Evolutionary conservation across 1,140 invertebrate species (phyloP), one percentile per base, ranked within the genome.

Genomic region (Brachionus rotundiformis): DNA sequence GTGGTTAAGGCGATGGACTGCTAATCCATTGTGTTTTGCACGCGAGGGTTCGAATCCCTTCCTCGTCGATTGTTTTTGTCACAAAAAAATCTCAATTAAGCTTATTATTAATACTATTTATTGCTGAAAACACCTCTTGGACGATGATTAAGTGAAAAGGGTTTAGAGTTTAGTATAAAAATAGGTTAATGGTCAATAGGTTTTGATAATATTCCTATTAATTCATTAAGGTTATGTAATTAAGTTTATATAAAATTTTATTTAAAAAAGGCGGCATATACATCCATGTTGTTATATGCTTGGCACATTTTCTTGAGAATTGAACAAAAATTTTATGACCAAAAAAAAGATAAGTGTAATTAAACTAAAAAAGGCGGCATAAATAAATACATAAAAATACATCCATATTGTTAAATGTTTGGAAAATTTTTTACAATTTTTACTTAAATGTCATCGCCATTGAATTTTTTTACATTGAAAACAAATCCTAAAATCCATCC

Each of bases 401-500:
- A n/a, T n/a, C n/a, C n/a, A n/a, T n/a, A n/a, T n/a, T n/a, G n/a
- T n/a, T n/a, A n/a, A 10, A 39, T 39, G 36, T 11, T 39, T 39
- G 36, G 13, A 10, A 39, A 27, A 23, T 63, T 63, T 63, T 29
- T 25, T 27, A 54, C 13, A 19, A 19, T 10, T n/a, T n/a, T 16
- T 23, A 68, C 33, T 33, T 44, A 73, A 44, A 73, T 73, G 25
- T 73, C 68, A 25, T 41, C 36, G 3, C 68, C 68, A 47, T 41
- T 23, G 5, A 13, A 8, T 73, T 73, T 73, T 44, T 73, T 41
- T 31, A 73, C 68, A 73, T 73, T 73, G 36, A 73, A 73, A 19
- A 73, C 16, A 73, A 73, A 73, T 13, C 36, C 33, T 23, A 44
- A 8, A 25, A 44, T 10, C 68, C 68, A 73, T 23, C 68, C 68